Evolutionary conservation across 2,888 invertebrate species (phyloP).

Genomic region (Alentia gelatinosa): DNA sequence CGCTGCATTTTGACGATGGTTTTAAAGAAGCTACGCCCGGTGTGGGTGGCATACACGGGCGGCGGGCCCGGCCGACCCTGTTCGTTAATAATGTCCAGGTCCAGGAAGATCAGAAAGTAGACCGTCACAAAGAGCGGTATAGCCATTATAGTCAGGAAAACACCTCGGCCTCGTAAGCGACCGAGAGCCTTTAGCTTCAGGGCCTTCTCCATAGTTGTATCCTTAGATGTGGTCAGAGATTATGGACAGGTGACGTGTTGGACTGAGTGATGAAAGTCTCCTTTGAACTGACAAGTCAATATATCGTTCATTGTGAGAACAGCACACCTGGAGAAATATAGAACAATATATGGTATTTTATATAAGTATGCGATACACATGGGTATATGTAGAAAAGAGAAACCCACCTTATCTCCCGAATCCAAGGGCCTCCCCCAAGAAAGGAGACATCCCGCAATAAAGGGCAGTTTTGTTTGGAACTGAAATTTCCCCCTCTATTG

Average conservation of each 20-base stretch:
- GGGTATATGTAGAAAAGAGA: neutral
- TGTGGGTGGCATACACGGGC: neutral
- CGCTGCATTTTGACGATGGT: constrained; percentile 42
- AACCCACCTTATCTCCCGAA: neutral
- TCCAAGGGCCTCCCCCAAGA: too few relatives aligned
- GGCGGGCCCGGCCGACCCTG: neutral
- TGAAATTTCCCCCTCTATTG: too few relatives aligned
- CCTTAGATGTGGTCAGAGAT: neutral
- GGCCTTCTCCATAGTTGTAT: neutral
- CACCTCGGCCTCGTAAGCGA: constrained; percentile 2
- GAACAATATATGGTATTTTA: neutral
- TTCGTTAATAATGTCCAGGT: constrained; percentile 27
- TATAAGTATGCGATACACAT: neutral
- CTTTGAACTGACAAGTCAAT: neutral
- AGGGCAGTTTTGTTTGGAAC: too few relatives aligned
- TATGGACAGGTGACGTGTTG: neutral
- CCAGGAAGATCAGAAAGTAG: constrained; percentile 45
- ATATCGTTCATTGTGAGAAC: neutral
- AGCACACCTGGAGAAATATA: neutral
- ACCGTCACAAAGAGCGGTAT: constrained; percentile 36
- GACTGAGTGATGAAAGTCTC: neutral
- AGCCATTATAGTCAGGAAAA: constrained; percentile 43
- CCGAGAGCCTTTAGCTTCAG: neutral
- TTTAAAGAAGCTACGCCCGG: neutral
- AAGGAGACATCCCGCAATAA: too few relatives aligned